Evolutionary conservation across 2,888 invertebrate genomes (phyloP).

Genomic region (Odontomyia ornata): DNA sequence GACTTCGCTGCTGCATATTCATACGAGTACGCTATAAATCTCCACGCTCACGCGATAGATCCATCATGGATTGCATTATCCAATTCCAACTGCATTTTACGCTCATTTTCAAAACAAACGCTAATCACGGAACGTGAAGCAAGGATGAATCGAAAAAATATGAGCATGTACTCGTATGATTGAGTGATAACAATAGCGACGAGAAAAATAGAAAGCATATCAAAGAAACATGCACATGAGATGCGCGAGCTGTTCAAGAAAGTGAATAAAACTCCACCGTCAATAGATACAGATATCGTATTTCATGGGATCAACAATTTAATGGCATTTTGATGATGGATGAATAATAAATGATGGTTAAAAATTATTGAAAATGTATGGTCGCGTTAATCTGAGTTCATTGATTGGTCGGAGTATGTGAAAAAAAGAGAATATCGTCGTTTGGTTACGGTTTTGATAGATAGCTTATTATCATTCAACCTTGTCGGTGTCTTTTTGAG

Average conservation of each 20-base stretch:
- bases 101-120: constrained; percentile 5
- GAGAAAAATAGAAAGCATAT: constrained; percentile 20
- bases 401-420: too few species aligned
- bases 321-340: too few species aligned
- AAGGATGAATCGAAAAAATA: background rate
- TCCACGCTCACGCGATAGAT: background rate
- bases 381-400: too few species aligned
- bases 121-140: background rate
- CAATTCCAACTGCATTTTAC: constrained; percentile 1
- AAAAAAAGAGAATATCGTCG: too few species aligned
- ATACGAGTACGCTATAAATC: background rate
- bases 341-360: too few species aligned
- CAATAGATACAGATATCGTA: too few species aligned
- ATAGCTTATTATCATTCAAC: too few species aligned
- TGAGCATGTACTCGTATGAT: background rate
- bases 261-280: background rate
- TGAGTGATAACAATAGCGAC: background rate
- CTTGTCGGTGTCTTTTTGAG: too few species aligned
- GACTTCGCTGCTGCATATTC: background rate
- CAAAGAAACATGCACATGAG: background rate
- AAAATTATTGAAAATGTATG: too few species aligned
- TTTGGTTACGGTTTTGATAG: too few species aligned
- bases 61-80: background rate
- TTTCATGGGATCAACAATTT: too few species aligned
- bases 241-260: background rate